Conservation (phyloP, 2,888 invertebrate genomes). For the Athrips mouffetella region DNA sequence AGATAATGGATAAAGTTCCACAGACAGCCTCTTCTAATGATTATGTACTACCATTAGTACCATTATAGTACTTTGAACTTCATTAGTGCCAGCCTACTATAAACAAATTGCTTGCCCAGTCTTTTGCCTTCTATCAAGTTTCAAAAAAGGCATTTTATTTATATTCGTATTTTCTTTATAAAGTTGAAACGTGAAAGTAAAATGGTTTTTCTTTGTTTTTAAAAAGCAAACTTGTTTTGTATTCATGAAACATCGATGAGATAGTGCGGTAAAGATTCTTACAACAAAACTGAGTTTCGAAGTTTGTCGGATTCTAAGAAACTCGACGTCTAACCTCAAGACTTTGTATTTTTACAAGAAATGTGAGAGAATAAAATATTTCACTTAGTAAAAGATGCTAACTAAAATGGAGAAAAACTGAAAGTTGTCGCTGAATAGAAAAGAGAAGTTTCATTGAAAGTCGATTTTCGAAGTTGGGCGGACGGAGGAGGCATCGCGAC, state of each 20-base stretch:
- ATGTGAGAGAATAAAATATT: slow-evolving; percentile 5
- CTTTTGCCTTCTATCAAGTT: not conserved
- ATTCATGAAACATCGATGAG: slow-evolving; percentile 2
- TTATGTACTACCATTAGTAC: slow-evolving; percentile 21
- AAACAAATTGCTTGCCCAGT: not conserved
- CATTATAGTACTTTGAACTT: slow-evolving; percentile 30
- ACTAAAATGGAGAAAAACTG: slow-evolving; percentile 24
- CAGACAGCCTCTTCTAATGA: slow-evolving; percentile 26
- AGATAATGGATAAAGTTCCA: slow-evolving; percentile 54
- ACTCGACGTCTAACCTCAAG: slow-evolving; percentile 8
- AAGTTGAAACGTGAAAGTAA: not conserved
- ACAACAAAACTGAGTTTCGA: slow-evolving; percentile 2
- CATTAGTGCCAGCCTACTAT: slow-evolving; percentile 1
- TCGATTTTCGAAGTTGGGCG: slow-evolving; percentile 62
- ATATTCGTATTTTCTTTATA: not conserved
- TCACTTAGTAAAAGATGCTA: slow-evolving; percentile 9
- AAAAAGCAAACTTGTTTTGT: not conserved
- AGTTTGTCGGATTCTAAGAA: not conserved
- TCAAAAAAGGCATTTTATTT: not conserved
- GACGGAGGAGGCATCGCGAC: slow-evolving; percentile 20
- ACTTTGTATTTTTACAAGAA: slow-evolving; percentile 6
- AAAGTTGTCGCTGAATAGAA: slow-evolving; percentile 51
- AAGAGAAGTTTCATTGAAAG: slow-evolving; percentile 61
- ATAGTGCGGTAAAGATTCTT: slow-evolving; percentile 5
- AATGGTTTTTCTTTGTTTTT: slow-evolving; percentile 4